These are phyloP conservation scores for Megathymus violae DNA, from an alignment of 1,140 invertebrate genomes.

Conservation along the genomic window DNA sequence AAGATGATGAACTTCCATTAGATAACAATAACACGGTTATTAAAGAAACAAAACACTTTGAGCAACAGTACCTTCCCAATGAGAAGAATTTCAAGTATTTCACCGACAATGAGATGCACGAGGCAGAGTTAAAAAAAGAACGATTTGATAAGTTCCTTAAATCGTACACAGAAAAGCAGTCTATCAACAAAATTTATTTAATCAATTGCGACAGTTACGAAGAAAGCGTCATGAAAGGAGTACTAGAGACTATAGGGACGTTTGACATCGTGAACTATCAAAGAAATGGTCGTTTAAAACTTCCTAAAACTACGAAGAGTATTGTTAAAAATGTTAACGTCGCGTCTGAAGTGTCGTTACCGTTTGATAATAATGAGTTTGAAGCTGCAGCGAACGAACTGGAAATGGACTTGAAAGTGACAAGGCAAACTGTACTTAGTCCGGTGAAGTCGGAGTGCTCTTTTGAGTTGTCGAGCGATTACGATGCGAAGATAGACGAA, in stretches of 20 bases:
- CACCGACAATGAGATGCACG: conserved; percentile 62
- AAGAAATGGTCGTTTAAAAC: conserved; percentile 66
- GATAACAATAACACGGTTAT: conserved; percentile 17
- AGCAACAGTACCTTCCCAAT: conserved; percentile 5
- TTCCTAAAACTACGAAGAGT: conserved; percentile 51
- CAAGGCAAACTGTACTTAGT: conserved; percentile 58
- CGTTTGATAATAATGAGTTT: conserved; percentile 49
- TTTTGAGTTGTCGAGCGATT: conserved; percentile 69
- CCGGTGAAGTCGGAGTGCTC: conserved; percentile 76
- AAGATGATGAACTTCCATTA: background rate
- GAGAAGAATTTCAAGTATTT: conserved; percentile 56
- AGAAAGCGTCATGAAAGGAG: conserved; percentile 65
- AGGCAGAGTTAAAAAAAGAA: conserved; percentile 61
- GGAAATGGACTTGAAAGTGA: conserved; percentile 40
- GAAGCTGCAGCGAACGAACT: conserved; percentile 29
- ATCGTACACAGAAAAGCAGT: conserved; percentile 39
- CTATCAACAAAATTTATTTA: conserved; percentile 58
- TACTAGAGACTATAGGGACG: conserved; percentile 50
- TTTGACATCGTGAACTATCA: conserved; percentile 67
- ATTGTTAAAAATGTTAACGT: conserved; percentile 64
- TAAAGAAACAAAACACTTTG: conserved; percentile 27
- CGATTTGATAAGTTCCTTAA: conserved; percentile 60
- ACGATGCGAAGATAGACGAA: conserved; percentile 72
- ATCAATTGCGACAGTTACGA: conserved; percentile 74
- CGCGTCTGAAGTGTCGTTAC: conserved; percentile 59